Evolutionary conservation across 2,888 invertebrate genomes (phyloP).

Genomic region (Lasioglossum morio): DNA sequence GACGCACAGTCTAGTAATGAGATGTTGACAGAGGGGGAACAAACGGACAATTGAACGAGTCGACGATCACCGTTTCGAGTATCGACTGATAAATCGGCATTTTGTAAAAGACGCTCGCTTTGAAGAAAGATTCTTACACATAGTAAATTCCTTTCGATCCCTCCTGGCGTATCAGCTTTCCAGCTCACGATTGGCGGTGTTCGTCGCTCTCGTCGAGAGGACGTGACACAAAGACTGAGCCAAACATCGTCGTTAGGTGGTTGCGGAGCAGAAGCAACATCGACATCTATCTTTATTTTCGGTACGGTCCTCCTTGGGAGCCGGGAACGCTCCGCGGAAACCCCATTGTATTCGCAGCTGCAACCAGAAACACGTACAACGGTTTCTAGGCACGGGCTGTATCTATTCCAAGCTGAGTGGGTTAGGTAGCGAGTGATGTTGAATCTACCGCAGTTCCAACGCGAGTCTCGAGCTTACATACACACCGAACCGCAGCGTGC

Average conservation of each 20-base stretch:
- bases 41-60: not conserved
- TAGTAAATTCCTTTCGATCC: not conserved
- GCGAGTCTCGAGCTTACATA: slow-evolving; percentile 34
- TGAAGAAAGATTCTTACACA: slow-evolving; percentile 1
- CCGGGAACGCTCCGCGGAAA: slow-evolving; percentile 35
- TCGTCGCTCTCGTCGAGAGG: not conserved
- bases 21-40: not conserved
- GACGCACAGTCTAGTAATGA: not conserved
- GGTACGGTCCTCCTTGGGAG: slow-evolving; percentile 35
- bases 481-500: slow-evolving; percentile 17
- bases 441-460: slow-evolving; percentile 57
- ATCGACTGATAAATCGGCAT: not conserved
- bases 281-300: slow-evolving; percentile 47
- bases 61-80: not conserved
- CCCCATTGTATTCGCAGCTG: slow-evolving; percentile 50
- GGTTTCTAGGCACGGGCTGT: slow-evolving; percentile 37
- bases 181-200: not conserved
- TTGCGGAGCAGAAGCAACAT: slow-evolving; percentile 23
- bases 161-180: not conserved
- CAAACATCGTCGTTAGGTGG: slow-evolving; percentile 23
- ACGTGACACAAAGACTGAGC: not conserved
- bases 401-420: slow-evolving; percentile 44
- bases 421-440: slow-evolving; percentile 50
- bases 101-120: not conserved
- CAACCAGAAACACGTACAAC: slow-evolving; percentile 47